A percentile compares a stretch with the other conserved stretches of the same genome.
Evolutionary conservation across 1,140 invertebrate species (phyloP).

Genomic region (Mya arenaria): DNA sequence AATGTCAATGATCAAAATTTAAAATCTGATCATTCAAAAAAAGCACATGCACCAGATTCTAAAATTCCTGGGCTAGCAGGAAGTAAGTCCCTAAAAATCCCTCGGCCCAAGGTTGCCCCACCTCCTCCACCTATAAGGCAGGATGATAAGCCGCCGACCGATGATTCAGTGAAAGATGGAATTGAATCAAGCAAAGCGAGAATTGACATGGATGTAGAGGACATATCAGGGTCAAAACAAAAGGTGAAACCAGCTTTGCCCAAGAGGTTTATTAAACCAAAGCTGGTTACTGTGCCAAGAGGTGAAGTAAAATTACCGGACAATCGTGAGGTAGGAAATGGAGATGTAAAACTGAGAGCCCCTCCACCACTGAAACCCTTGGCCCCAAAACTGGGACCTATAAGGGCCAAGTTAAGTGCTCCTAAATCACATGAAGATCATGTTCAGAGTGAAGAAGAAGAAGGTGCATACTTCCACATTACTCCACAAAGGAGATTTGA

Average conservation of each 20-base stretch:
- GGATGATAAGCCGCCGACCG: not conserved
- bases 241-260: constrained; percentile 40
- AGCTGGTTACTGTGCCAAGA: constrained; percentile 32
- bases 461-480: constrained; percentile 10
- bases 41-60: too few relatives aligned
- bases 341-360: constrained; percentile 6
- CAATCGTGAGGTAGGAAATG: constrained; percentile 21
- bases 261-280: constrained; percentile 47
- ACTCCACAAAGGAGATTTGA: constrained; percentile 42
- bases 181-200: not conserved
- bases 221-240: not conserved
- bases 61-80: too few relatives aligned
- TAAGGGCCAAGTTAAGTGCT: not conserved
- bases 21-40: too few relatives aligned
- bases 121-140: not conserved
- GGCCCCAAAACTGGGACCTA: constrained; percentile 36
- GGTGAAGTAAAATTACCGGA: constrained; percentile 35
- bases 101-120: not conserved
- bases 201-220: not conserved
- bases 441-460: constrained; percentile 27
- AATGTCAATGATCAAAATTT: too few relatives aligned
- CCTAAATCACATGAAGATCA: constrained; percentile 39
- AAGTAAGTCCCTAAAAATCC: not conserved
- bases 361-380: constrained; percentile 5
- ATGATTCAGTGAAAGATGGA: not conserved